Evolutionary conservation across 2,888 invertebrate species (phyloP).

Genomic region (Hemithea aestivaria): DNA sequence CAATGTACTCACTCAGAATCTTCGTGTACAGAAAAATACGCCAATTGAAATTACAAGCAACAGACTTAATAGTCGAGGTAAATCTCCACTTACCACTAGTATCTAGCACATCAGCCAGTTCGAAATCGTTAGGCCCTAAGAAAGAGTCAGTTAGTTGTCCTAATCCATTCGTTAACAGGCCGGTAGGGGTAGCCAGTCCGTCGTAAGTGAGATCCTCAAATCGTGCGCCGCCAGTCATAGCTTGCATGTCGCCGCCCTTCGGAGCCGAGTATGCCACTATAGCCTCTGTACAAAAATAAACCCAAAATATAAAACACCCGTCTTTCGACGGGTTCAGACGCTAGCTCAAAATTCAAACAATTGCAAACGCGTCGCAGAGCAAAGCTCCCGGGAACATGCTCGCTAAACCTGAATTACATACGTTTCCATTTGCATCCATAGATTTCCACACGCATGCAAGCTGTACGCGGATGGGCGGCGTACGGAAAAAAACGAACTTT

Average conservation of each 20-base stretch:
- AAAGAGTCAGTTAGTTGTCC: conserved; percentile 91
- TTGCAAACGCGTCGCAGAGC: conserved; percentile 37
- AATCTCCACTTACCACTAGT: conserved; percentile 68
- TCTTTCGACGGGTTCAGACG: conserved; percentile 40
- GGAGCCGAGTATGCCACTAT: conserved; percentile 84
- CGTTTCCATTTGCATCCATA: conserved; percentile 87
- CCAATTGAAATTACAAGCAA: too few relatives aligned
- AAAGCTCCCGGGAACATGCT: conserved; percentile 50
- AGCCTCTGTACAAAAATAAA: conserved; percentile 76
- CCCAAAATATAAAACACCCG: conserved; percentile 29
- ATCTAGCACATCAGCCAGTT: conserved; percentile 77
- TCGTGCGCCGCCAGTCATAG: conserved; percentile 82
- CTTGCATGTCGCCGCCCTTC: conserved; percentile 80
- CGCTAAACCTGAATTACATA: conserved; percentile 47
- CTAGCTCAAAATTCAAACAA: conserved; percentile 20
- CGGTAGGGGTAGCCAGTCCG: conserved; percentile 76
- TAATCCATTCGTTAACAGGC: conserved; percentile 82
- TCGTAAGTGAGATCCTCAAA: conserved; percentile 91
- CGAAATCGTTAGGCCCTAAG: conserved; percentile 83
- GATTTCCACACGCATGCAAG: conserved; percentile 95
- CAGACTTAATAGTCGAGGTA: too few relatives aligned
- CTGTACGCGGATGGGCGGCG: conserved; percentile 90
- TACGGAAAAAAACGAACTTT: conserved; percentile 93
- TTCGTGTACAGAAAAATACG: too few relatives aligned
- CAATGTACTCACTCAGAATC: too few relatives aligned